Evolutionary conservation across 2,797 vertebrate species (phyloP).

Genomic region (Falco columbarius): DNA sequence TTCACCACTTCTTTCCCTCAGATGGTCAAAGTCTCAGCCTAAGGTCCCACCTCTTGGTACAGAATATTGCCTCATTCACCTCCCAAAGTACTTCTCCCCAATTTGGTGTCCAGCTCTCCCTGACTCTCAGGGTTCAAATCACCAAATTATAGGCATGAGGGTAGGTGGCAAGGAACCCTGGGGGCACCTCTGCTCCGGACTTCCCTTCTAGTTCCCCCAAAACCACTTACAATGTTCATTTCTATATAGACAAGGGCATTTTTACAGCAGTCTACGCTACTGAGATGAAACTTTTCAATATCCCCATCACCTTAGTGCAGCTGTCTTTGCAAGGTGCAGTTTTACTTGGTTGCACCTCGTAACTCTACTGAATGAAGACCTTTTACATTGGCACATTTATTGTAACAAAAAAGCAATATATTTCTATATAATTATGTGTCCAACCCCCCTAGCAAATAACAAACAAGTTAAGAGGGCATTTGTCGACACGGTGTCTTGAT

Average conservation of each 20-base stretch:
- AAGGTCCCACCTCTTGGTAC: neutral
- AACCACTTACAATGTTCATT: neutral
- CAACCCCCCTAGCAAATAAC: neutral
- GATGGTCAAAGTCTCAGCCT: neutral
- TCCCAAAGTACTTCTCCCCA: neutral
- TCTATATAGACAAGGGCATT: neutral
- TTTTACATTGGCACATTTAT: neutral
- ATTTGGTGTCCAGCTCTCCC: neutral
- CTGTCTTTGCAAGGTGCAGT: neutral
- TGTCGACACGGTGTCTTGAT: neutral
- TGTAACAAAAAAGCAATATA: neutral
- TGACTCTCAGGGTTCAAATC: neutral
- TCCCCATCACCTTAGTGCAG: neutral
- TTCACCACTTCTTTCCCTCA: neutral
- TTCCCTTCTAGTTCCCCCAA: neutral
- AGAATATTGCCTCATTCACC: accelerated
- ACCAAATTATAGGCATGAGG: accelerated
- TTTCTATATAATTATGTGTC: neutral
- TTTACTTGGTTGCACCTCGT: neutral
- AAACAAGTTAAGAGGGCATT: constrained; percentile 25
- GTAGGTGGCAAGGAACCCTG: neutral
- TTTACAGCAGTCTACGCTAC: neutral
- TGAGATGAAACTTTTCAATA: neutral
- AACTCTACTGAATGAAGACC: neutral
- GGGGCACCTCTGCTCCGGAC: neutral